Percentiles rank a stretch among this genome's conserved stretches.
These are phyloP conservation scores for Parnassius apollo DNA, from an alignment of 2,888 invertebrate species.

Conservation along the genomic window DNA sequence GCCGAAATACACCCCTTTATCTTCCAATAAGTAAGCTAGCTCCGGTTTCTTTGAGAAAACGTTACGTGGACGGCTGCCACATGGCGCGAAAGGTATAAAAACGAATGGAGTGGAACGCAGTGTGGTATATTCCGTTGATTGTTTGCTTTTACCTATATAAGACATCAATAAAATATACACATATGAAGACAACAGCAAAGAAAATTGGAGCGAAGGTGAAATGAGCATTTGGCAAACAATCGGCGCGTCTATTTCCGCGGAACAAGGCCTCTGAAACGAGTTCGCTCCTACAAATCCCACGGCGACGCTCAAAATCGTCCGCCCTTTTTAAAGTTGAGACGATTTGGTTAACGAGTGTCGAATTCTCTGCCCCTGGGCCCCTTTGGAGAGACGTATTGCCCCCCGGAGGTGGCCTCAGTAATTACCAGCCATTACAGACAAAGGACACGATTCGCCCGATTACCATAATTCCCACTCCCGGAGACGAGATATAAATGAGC, in stretches of 20 bases:
- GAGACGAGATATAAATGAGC: constrained; percentile 75
- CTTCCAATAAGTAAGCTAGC: constrained; percentile 71
- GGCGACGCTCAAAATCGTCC: constrained; percentile 73
- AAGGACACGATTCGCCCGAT: constrained; percentile 79
- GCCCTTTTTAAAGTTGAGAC: constrained; percentile 79
- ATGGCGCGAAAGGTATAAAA: constrained; percentile 73
- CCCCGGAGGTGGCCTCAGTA: constrained; percentile 75
- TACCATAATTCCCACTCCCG: constrained; percentile 79
- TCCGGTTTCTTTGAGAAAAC: constrained; percentile 55
- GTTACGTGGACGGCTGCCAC: constrained; percentile 53
- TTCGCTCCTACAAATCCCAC: constrained; percentile 60
- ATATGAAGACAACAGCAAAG: background rate
- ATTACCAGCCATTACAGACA: constrained; percentile 80
- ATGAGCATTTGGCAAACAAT: background rate
- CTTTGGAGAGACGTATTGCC: constrained; percentile 64
- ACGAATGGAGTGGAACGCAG: constrained; percentile 66
- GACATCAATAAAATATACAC: background rate
- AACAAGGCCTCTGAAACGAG: constrained; percentile 33
- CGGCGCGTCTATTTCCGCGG: background rate
- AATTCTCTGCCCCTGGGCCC: constrained; percentile 68
- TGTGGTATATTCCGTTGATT: constrained; percentile 40
- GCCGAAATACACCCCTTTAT: constrained; percentile 75
- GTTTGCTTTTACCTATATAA: background rate
- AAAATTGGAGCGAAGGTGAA: background rate
- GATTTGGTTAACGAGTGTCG: constrained; percentile 79